phyloP scores from a whole-genome alignment of 1,140 invertebrate species.

The Patella vulgata region DNA sequence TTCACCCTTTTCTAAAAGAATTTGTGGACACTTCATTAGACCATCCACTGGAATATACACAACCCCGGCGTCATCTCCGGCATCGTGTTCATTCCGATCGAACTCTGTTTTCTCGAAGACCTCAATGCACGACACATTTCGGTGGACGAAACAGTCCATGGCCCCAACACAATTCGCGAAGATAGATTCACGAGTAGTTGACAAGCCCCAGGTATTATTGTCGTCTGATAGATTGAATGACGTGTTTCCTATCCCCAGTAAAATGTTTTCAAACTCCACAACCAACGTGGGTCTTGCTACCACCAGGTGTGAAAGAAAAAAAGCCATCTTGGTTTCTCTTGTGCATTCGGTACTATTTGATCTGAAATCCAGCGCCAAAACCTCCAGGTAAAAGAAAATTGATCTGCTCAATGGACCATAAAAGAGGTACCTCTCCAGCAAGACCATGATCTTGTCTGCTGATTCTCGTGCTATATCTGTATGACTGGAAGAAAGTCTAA shows the following conservation, averaged over 20 bases:
- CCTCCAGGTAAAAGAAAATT: too few species aligned
- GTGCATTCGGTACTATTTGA: conserved; percentile 1
- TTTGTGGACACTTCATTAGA: conserved; percentile 16
- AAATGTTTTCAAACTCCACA: background rate
- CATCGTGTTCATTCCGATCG: background rate
- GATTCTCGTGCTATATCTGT: conserved; percentile 1
- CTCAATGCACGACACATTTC: background rate
- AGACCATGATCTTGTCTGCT: conserved; percentile 11
- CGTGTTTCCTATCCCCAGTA: conserved; percentile 9
- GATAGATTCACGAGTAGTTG: too few species aligned
- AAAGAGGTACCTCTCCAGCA: conserved; percentile 8
- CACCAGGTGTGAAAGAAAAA: background rate
- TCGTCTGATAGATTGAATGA: background rate
- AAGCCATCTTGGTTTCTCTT: background rate
- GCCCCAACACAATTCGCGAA: too few species aligned
- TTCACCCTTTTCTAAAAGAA: conserved; percentile 15
- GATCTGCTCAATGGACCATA: too few species aligned
- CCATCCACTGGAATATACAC: conserved; percentile 11
- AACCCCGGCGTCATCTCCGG: background rate
- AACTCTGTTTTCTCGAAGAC: background rate
- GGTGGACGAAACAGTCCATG: too few species aligned
- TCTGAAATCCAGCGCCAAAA: conserved; percentile 1
- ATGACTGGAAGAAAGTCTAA: background rate
- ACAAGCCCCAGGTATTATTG: too few species aligned
- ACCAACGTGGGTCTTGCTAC: background rate